Base-by-base conservation (phyloP, 2,797 vertebrate species). In the Scarus forsteni region DNA sequence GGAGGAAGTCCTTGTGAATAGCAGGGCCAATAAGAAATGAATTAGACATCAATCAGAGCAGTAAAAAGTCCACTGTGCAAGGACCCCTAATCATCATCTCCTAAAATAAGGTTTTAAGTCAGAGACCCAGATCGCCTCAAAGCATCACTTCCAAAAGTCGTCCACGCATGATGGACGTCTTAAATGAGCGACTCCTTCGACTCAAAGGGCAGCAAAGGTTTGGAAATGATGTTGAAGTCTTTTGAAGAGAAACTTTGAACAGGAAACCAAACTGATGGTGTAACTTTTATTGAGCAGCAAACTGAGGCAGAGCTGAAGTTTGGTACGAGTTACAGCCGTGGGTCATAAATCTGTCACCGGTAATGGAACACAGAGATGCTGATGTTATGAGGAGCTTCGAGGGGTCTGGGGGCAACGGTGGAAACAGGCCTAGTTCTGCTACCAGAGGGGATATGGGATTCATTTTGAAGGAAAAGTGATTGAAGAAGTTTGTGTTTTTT, bases 311-410 rank as follows among this genome's bases (percentile, higher is more conserved):
- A 79, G 45, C 71, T 53, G n/a, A 79, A 73, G 74, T 77, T 66
- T 74, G 46, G 67, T 62, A 11, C 59, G 75, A 45, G 71, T 68
- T 79, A 55, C 42, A 65, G 55, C 67, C 15, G 1, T 3, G 50
- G 57, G 77, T 70, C 52, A 66, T 86, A 83, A 88, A 87, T 83
- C 82, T 85, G 80, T 83, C 84, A 61, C 51, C 45, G 27, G 66
- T 84, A 83, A 81, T 81, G 77, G 84, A 88, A 75, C 77, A 18
- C 75, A 77, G 71, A 40, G 16, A 55, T 35, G 16, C 40, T 7
- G 53, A 49, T 51, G 76, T 53, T 48, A 45, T 62, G 60, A 51
- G 74, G 58, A 57, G 77, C 74, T 63, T 13, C 7, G 69, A 69
- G 57, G 67, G 70, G 59, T 75, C 62, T 60, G 2, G 16, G 79